phyloP scores from a whole-genome alignment of 2,113 vertebrate species.

The Ondatra zibethicus region DNA sequence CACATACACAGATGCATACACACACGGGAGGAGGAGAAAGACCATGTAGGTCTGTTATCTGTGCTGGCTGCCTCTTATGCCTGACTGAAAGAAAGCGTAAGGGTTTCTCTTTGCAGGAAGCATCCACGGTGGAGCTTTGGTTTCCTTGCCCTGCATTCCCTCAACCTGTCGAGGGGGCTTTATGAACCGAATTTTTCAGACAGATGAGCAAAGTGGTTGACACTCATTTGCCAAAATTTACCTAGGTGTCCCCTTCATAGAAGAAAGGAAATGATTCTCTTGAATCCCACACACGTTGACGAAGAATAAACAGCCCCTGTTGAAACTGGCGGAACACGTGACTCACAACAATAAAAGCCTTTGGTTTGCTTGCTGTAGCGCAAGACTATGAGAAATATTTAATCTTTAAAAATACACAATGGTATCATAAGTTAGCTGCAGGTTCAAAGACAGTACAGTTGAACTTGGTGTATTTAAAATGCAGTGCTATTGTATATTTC shows the following conservation, averaged over 20 bases:
- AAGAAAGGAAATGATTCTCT: conserved; percentile 22
- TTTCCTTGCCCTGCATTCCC: background rate
- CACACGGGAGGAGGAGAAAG: fast-evolving
- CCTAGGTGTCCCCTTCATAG: conserved; percentile 50
- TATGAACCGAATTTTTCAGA: conserved; percentile 1
- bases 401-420: conserved; percentile 82
- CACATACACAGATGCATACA: background rate
- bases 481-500: conserved; percentile 78
- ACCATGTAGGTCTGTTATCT: background rate
- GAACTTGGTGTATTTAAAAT: conserved; percentile 71
- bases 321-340: conserved; percentile 24
- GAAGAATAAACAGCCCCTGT: conserved; percentile 69
- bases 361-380: conserved; percentile 61
- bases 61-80: background rate
- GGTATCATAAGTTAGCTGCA: conserved; percentile 72
- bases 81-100: background rate
- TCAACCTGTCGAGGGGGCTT: background rate
- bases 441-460: conserved; percentile 70
- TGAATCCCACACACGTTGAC: conserved; percentile 52
- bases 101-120: background rate
- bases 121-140: background rate
- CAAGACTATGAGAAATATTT: conserved; percentile 80
- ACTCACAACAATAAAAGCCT: conserved; percentile 74
- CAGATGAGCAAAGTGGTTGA: background rate
- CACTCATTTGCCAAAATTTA: conserved; percentile 46